A percentile compares a stretch with the other conserved stretches of the same genome.
Conservation (phyloP, 2,113 vertebrate genomes). For the Chaetodon trifascialis region DNA sequence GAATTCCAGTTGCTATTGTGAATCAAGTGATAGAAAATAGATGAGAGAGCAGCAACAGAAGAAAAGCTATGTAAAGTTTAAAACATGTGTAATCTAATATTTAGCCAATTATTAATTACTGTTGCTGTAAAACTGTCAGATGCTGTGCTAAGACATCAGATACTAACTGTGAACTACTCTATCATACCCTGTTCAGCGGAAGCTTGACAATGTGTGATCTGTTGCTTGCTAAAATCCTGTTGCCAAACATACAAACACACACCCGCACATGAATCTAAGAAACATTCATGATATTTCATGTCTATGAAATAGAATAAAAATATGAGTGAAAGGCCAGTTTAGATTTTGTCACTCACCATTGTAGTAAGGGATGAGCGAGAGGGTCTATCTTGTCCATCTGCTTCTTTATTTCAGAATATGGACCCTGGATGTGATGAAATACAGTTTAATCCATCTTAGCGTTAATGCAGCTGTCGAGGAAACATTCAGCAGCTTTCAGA, state of each 20-base stretch:
- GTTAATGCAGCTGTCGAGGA: not conserved
- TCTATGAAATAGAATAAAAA: not conserved
- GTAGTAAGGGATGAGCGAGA: conserved; percentile 93
- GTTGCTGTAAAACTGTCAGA: conserved; percentile 4
- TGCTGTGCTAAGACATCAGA: not conserved
- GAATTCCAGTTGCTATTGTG: conserved; percentile 94
- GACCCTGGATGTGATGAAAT: conserved; percentile 84
- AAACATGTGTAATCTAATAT: not conserved
- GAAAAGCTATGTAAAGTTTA: not conserved
- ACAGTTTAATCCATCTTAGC: not conserved
- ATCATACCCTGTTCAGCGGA: conserved; percentile 93
- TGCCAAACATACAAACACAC: conserved; percentile 56
- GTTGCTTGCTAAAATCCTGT: conserved; percentile 97
- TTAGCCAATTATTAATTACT: not conserved
- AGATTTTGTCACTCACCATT: conserved; percentile 87
- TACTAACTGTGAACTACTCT: conserved; percentile 3
- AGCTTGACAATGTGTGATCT: conserved; percentile 98
- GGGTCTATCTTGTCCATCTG: conserved; percentile 97
- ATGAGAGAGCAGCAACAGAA: not conserved
- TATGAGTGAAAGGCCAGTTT: not conserved
- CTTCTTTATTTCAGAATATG: conserved; percentile 95
- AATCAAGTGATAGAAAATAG: conserved; percentile 44
- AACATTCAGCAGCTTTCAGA: conserved; percentile 2
- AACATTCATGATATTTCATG: not conserved
- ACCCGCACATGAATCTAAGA: conserved; percentile 21